Evolutionary conservation across 2,797 vertebrate species (phyloP), one percentile per base, ranked within the genome.

Genomic region (Oophaga sylvatica): DNA sequence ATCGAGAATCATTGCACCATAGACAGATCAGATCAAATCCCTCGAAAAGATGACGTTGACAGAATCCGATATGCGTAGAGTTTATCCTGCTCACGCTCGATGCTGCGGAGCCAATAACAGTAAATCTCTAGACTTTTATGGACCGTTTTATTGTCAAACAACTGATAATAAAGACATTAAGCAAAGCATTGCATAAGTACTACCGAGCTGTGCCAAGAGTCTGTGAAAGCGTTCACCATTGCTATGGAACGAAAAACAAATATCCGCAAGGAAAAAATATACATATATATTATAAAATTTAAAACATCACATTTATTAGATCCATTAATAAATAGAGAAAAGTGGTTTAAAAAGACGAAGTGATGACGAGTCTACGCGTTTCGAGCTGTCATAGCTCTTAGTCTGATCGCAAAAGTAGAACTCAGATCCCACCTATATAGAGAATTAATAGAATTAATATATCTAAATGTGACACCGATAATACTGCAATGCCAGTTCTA

Each of bases 81-180:
- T 48, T 77, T 20, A 53, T 67, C 60, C 73, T 65, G 59, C 71
- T 77, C 83, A 77, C n/a, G 5, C 63, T 41, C 60, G 15, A 63
- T n/a, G 48, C 22, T n/a, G 19, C 29, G 0, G 20, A 53, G 73
- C 83, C 71, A 53, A 48, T 65, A 48, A 76, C 83, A 53, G 41
- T 85, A 85, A 85, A 85, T 85, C 73, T 77, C 45, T 63, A 2
- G 35, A 73, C 35, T 65, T 65, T 85, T 85, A 85, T 77, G 83
- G 73, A 63, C 62, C 59, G 20, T 85, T 85, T 85, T 85, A 85
- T 85, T 85, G 83, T 77, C 77, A 85, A 85, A 75, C 83, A 77
- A 80, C 65, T 81, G 85, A 87, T 81, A 75, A 81, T 48, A 87
- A 87, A 75, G 79, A 81, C 70, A 81, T 87, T 87, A 65, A 87